phyloP scores from a whole-genome alignment of 1,140 invertebrate species.

The Centruroides vittatus region DNA sequence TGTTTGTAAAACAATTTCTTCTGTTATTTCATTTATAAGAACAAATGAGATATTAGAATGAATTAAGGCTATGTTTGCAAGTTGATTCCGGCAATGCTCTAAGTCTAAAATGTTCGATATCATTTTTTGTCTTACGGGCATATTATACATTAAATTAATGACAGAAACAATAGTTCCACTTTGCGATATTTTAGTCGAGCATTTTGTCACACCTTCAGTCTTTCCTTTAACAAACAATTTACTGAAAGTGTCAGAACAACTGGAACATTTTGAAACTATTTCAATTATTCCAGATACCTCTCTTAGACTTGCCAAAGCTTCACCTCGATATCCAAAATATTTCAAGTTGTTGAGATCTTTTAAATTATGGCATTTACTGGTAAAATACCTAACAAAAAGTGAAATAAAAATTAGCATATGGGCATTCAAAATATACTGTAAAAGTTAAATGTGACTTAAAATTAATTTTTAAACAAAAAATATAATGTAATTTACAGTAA shows the following conservation, averaged over 20 bases:
- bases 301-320: slow-evolving; percentile 44
- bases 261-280: slow-evolving; percentile 34
- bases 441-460: too few species aligned
- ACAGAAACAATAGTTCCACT: slow-evolving; percentile 47
- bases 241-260: slow-evolving; percentile 31
- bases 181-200: slow-evolving; percentile 33
- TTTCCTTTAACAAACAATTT: slow-evolving; percentile 34
- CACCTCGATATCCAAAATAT: slow-evolving; percentile 45
- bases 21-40: slow-evolving; percentile 42
- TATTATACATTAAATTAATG: slow-evolving; percentile 43
- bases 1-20: slow-evolving; percentile 39
- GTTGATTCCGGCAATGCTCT: slow-evolving; percentile 36
- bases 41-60: slow-evolving; percentile 42
- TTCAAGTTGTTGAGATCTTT: slow-evolving; percentile 34
- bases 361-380: slow-evolving; percentile 42
- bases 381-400: slow-evolving; percentile 35
- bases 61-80: slow-evolving; percentile 43
- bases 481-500: background rate
- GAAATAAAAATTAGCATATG: background rate
- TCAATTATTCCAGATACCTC: slow-evolving; percentile 37
- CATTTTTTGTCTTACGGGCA: slow-evolving; percentile 42
- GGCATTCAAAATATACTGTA: too few species aligned
- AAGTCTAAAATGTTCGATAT: slow-evolving; percentile 39
- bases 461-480: too few species aligned
- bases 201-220: slow-evolving; percentile 23